Evolutionary conservation across 2,797 vertebrate genomes (phyloP).

Genomic region (Tamandua tetradactyla): DNA sequence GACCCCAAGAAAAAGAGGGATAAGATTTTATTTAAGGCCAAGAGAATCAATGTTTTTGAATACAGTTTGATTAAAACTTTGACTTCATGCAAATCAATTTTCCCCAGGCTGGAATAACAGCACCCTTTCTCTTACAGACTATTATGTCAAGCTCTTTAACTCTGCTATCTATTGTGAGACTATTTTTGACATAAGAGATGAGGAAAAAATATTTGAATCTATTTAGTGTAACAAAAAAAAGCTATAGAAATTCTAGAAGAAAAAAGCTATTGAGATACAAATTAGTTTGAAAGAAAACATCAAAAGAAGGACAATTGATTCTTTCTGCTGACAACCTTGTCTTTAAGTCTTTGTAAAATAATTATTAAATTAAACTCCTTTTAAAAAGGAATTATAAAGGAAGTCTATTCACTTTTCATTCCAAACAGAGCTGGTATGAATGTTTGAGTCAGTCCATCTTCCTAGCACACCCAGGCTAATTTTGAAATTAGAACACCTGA

Average conservation of each 20-base stretch:
- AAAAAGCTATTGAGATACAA: slow-evolving; percentile 71
- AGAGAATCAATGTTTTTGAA: slow-evolving; percentile 81
- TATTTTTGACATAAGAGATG: slow-evolving; percentile 74
- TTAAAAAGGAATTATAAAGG: slow-evolving; percentile 16
- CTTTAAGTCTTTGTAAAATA: slow-evolving; percentile 60
- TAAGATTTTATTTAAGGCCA: slow-evolving; percentile 78
- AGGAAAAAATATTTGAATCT: slow-evolving; percentile 75
- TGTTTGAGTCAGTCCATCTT: not conserved
- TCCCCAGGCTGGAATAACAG: slow-evolving; percentile 72
- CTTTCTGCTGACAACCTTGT: slow-evolving; percentile 34
- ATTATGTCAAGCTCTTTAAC: slow-evolving; percentile 71
- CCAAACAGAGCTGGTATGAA: slow-evolving; percentile 2
- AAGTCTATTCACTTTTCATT: slow-evolving; percentile 25
- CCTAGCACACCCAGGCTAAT: not conserved
- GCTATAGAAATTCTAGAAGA: slow-evolving; percentile 73
- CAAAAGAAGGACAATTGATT: slow-evolving; percentile 62
- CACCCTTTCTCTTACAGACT: slow-evolving; percentile 62
- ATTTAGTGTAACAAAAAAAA: slow-evolving; percentile 65
- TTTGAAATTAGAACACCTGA: slow-evolving; percentile 8
- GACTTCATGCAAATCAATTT: slow-evolving; percentile 82
- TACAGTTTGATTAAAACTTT: slow-evolving; percentile 80
- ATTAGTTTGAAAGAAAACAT: slow-evolving; percentile 71
- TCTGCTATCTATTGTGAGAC: slow-evolving; percentile 67
- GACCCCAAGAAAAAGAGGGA: slow-evolving; percentile 51
- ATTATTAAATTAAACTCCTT: not conserved